A percentile compares a stretch with the other conserved stretches of the same genome.
These are phyloP conservation scores for Pristiophorus japonicus DNA, from an alignment of 2,113 vertebrate genomes.

Conservation along the genomic window DNA sequence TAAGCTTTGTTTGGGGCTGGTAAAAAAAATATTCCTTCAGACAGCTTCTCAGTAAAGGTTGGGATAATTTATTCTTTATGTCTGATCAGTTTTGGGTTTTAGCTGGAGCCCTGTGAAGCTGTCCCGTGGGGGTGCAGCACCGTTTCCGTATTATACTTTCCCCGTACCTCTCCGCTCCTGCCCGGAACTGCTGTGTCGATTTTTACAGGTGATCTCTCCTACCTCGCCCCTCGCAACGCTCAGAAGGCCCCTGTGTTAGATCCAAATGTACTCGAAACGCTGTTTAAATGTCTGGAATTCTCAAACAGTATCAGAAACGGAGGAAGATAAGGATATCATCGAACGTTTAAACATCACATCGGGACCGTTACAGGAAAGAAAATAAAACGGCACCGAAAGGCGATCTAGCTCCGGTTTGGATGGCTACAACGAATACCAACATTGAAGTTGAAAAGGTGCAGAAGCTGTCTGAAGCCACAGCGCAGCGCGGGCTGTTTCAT, in stretches of 20 bases:
- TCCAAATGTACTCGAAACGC: background rate
- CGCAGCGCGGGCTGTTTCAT: background rate
- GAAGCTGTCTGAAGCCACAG: background rate
- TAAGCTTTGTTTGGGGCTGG: background rate
- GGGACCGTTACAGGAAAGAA: constrained; percentile 63
- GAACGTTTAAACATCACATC: constrained; percentile 53
- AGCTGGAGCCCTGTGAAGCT: background rate
- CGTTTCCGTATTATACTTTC: background rate
- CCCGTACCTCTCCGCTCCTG: background rate
- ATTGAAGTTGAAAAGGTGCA: background rate
- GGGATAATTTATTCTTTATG: background rate
- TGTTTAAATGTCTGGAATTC: background rate
- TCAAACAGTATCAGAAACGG: background rate
- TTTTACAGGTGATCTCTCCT: background rate
- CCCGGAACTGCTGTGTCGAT: background rate
- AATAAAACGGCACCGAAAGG: constrained; percentile 54
- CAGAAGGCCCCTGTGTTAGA: background rate
- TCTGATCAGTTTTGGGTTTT: background rate
- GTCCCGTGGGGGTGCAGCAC: background rate
- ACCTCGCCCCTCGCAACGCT: background rate
- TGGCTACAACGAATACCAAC: background rate
- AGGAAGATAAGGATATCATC: constrained; percentile 43
- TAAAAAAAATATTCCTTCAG: background rate
- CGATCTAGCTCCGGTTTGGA: constrained; percentile 54
- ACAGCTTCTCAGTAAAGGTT: background rate